Evolutionary conservation across 2,797 vertebrate genomes (phyloP), one percentile per base, ranked within the genome.

Genomic region (Hoplostethus mediterraneus): DNA sequence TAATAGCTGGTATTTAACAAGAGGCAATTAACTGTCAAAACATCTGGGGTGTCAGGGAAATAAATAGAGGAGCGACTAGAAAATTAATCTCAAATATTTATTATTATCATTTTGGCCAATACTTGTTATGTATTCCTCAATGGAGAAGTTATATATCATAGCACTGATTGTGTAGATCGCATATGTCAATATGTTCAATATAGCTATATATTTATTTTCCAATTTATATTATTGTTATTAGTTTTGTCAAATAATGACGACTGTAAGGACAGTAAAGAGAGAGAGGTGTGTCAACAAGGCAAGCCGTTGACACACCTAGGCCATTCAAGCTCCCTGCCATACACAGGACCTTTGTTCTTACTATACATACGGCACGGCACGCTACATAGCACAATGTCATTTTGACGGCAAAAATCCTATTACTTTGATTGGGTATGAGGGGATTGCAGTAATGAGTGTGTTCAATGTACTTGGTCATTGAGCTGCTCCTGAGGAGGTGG

Each of bases 381-480:
- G 4, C 79, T 49, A 81, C 77, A 81, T 80, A 75, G 69, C 75
- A 21, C 75, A 62, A 51, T 74, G 17, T 76, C 69, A 83, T 63
- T 65, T 63, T 51, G 56, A 67, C 61, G 82, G 77, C 68, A 80
- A 81, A 81, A 75, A 83, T 82, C 81, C 75, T 73, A 77, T 89
- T 85, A 80, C 84, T 90, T 75, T 91, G 88, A 90, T 85, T n/a
- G 36, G 70, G 68, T 83, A 79, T 83, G 12, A 80, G 40, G 55
- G 67, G 88, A 92, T 92, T 77, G 80, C 90, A 85, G 44, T 92
- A 92, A 92, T 90, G 88, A 92, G 75, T 16, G 49, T 16, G 56
- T 68, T 63, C 6, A 1, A 48, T 62, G 73, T 56, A 30, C 49
- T 71, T 1, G 5, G 21, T 65, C 28, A 16, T 67, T 80, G 52